Evolutionary conservation across 2,797 vertebrate species (phyloP).

Genomic region (Anguilla megastoma): DNA sequence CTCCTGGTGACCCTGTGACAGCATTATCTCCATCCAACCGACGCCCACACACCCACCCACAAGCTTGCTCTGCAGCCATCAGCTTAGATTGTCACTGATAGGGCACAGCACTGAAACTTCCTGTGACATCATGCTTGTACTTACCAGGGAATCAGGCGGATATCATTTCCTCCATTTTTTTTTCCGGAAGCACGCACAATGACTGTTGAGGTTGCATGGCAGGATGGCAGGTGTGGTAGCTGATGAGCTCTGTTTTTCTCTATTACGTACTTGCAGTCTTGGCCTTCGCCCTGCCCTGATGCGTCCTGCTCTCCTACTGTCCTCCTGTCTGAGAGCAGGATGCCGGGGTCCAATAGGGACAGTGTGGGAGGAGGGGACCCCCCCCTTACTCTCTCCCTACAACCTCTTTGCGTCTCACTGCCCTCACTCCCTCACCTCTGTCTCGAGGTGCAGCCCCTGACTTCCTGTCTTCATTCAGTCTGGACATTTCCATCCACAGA

Average conservation of each 20-base stretch:
- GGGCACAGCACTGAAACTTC: neutral
- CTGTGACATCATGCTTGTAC: neutral
- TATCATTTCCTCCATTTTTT: neutral
- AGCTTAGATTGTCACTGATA: neutral
- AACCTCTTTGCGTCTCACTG: constrained; percentile 22
- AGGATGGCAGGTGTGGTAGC: neutral
- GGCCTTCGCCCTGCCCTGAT: constrained; percentile 24
- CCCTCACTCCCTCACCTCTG: neutral
- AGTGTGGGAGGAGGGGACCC: constrained; percentile 19
- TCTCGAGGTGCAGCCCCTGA: constrained; percentile 4
- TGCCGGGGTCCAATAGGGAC: constrained; percentile 16
- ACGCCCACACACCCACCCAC: constrained; percentile 40
- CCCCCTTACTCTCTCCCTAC: constrained; percentile 7
- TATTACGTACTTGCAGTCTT: neutral
- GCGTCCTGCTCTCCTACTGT: constrained; percentile 27
- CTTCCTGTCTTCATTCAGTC: neutral
- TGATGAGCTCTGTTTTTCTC: neutral
- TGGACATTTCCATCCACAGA: constrained; percentile 7
- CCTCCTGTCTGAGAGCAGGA: constrained; percentile 28
- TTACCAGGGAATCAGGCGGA: neutral
- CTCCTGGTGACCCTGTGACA: constrained; percentile 37
- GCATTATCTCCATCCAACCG: constrained; percentile 27
- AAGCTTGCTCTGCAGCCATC: constrained; percentile 16
- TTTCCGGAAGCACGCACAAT: neutral
- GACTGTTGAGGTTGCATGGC: neutral